These are phyloP conservation scores for Xenopus petersii DNA, from an alignment of 2,797 vertebrate genomes.

Conservation along the genomic window DNA sequence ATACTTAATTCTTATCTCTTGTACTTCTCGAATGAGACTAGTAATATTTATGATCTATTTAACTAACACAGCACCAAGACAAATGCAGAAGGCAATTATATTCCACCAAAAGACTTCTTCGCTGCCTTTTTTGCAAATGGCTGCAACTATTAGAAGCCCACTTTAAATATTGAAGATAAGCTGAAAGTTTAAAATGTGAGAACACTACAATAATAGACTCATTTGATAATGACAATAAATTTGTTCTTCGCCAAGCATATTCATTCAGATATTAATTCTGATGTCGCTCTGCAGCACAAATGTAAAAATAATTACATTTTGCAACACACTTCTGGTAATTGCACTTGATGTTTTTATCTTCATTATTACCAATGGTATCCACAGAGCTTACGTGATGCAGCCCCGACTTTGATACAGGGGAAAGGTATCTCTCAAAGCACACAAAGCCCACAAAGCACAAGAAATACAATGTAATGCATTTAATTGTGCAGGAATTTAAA, in stretches of 20 bases:
- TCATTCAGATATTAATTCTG: conserved; percentile 61
- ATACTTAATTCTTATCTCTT: too few relatives aligned
- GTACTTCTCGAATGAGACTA: too few relatives aligned
- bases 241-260: conserved; percentile 59
- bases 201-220: conserved; percentile 61
- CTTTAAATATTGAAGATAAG: conserved; percentile 57
- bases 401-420: not conserved
- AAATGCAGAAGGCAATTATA: too few relatives aligned
- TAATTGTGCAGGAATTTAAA: too few relatives aligned
- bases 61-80: too few relatives aligned
- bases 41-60: too few relatives aligned
- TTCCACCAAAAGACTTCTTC: too few relatives aligned
- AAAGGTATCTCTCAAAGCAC: too few relatives aligned
- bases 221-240: conserved; percentile 64
- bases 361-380: conserved; percentile 11
- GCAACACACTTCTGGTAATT: conserved; percentile 49
- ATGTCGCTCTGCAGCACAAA: conserved; percentile 51
- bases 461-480: too few relatives aligned
- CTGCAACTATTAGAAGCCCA: conserved; percentile 29
- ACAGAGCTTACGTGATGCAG: conserved; percentile 15
- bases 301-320: conserved; percentile 54
- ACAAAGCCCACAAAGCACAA: too few relatives aligned
- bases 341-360: conserved; percentile 52
- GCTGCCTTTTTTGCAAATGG: not conserved
- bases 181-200: conserved; percentile 61